phyloP scores from a whole-genome alignment of 2,797 vertebrate species.

The Gorsachius magnificus region DNA sequence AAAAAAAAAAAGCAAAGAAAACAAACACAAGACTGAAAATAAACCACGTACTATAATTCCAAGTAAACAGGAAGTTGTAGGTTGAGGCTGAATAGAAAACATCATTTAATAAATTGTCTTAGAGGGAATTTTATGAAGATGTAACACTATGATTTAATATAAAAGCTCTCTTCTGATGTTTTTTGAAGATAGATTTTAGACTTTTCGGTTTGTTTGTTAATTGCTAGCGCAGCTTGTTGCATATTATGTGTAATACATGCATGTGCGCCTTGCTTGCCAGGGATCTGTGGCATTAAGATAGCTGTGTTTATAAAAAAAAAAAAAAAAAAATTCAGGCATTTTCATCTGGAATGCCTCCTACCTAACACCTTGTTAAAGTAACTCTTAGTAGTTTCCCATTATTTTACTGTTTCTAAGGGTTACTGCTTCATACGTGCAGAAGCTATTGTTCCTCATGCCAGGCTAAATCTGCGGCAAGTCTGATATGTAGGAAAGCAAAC shows the following conservation, averaged over 20 bases:
- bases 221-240: background rate
- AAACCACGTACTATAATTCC: conserved; percentile 7
- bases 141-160: background rate
- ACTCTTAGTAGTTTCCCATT: background rate
- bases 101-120: conserved; percentile 3
- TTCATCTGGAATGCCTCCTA: background rate
- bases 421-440: background rate
- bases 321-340: background rate
- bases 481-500: background rate
- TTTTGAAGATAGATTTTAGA: conserved; percentile 21
- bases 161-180: conserved; percentile 21
- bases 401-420: background rate
- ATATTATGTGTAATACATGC: background rate
- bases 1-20: conserved; percentile 37
- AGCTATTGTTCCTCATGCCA: background rate
- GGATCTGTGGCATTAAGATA: background rate
- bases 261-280: background rate
- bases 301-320: background rate
- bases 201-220: background rate
- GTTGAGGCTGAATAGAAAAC: conserved; percentile 16
- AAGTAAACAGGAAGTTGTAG: conserved; percentile 7
- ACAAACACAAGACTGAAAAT: conserved; percentile 44
- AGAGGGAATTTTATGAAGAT: background rate
- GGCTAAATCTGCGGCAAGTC: background rate
- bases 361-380: background rate